Base-by-base conservation (phyloP, 2,888 invertebrate species). In the Tenthredo mesomela region DNA sequence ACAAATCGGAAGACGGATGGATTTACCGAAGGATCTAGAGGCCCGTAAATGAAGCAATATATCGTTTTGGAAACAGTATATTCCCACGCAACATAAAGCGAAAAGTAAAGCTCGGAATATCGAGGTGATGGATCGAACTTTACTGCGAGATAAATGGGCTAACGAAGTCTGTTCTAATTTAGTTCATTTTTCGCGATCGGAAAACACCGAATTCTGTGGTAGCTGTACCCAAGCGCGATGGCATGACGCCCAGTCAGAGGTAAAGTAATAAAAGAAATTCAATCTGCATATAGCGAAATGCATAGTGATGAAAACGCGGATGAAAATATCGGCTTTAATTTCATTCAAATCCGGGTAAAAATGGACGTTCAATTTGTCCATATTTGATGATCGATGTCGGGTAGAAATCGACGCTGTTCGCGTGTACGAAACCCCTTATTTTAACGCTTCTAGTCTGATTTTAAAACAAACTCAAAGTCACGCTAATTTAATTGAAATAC, bases 141-240 rank as follows among this genome's bases (percentile, higher is more conserved):
- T 25, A 73, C 43, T 21, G 71, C 43, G 71, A 43, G 25, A 73
- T 73, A 43, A 73, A 73, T 73, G 40, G 71, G 15, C 71, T 43
- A 73, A 73, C 71, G 71, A 73, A 43, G 21, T 73, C 21, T 73
- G 43, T 40, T 40, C 25, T 73, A 40, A 73, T 73, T 73, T 73
- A 12, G n/a, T 21, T 43, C 40, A 73, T 73, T 73, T 73, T 73
- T 73, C 43, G n/a, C 43, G 12, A n/a, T 73, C 12, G 54, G 2
- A n/a, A 54, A 54, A 54, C 54, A 54, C n/a, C n/a, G 54, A 54
- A 54, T 54, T n/a, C n/a, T 2, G 54, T 54, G 54, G n/a, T 54
- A n/a, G n/a, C 18, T n/a, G n/a, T 54, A 54, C 7, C 7, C 54
- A n/a, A 54, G n/a, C 54, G 54, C n/a, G n/a, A 54, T n/a, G 54